Conservation (phyloP, 2,113 vertebrate species). For the Calidris pugnax region DNA sequence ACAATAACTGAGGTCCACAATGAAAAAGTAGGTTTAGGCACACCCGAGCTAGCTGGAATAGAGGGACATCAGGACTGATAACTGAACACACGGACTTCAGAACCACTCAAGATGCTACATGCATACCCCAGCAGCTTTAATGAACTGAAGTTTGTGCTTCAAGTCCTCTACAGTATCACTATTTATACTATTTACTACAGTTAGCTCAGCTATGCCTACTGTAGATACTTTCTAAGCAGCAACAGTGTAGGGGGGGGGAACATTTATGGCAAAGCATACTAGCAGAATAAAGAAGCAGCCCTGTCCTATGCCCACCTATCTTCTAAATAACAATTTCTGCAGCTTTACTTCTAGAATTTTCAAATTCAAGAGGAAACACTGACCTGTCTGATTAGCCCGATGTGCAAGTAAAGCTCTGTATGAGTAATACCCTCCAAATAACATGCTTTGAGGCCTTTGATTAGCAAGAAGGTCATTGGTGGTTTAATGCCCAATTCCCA, state of each 20-base stretch:
- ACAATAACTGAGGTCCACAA: neutral
- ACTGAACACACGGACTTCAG: neutral
- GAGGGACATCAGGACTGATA: neutral
- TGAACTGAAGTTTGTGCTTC: neutral
- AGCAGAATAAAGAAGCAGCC: neutral
- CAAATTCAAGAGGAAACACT: neutral
- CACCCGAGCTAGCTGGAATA: neutral
- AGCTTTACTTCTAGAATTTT: neutral
- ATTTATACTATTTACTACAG: neutral
- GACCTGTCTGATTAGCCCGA: neutral
- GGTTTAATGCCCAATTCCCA: constrained; percentile 40
- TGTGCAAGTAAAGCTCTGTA: neutral
- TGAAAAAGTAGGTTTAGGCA: neutral
- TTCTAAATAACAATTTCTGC: neutral
- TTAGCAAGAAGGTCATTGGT: constrained; percentile 39
- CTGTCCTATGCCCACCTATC: neutral
- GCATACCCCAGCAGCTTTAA: neutral
- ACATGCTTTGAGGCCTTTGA: neutral
- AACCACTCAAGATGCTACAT: neutral
- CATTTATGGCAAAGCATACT: neutral
- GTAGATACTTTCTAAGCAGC: neutral
- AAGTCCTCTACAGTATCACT: neutral
- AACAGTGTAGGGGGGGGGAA: too few species aligned
- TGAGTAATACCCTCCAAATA: neutral
- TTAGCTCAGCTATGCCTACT: neutral